Evolutionary conservation across 2,888 invertebrate species (phyloP).

Genomic region (Atethmia centrago): DNA sequence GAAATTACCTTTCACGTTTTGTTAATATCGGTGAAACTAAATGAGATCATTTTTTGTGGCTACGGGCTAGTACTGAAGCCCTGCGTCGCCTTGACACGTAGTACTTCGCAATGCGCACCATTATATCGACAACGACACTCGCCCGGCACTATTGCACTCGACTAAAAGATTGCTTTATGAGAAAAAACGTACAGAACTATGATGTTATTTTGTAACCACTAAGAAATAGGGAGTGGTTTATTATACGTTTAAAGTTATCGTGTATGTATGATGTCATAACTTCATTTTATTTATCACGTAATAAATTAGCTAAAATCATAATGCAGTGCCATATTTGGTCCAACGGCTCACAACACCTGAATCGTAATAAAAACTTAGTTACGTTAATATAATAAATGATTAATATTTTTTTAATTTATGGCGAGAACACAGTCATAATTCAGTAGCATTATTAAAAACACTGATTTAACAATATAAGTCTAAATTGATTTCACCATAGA

Average conservation of each 20-base stretch:
- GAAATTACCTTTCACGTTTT: constrained; percentile 89
- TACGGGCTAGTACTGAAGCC: constrained; percentile 75
- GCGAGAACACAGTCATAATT: constrained; percentile 52
- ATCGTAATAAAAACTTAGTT: constrained; percentile 54
- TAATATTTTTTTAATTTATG: constrained; percentile 62
- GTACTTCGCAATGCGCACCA: constrained; percentile 76
- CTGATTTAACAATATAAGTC: constrained; percentile 57
- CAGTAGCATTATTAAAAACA: constrained; percentile 59
- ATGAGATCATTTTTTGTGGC: constrained; percentile 87
- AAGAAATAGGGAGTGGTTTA: constrained; percentile 57
- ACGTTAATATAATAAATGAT: constrained; percentile 49
- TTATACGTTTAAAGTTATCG: constrained; percentile 38
- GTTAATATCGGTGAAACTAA: constrained; percentile 84
- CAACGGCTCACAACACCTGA: constrained; percentile 37
- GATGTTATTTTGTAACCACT: constrained; percentile 58
- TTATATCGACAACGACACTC: constrained; percentile 73
- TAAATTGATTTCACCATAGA: constrained; percentile 57
- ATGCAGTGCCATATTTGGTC: constrained; percentile 58
- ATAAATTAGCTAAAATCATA: constrained; percentile 60
- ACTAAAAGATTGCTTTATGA: constrained; percentile 55
- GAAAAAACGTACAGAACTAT: constrained; percentile 50
- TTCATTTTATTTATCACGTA: constrained; percentile 41
- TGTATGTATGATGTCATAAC: constrained; percentile 53
- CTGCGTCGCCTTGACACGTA: constrained; percentile 78
- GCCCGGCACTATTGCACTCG: constrained; percentile 63